phyloP scores from a whole-genome alignment of 2,797 vertebrate species.

The Spheniscus humboldti region DNA sequence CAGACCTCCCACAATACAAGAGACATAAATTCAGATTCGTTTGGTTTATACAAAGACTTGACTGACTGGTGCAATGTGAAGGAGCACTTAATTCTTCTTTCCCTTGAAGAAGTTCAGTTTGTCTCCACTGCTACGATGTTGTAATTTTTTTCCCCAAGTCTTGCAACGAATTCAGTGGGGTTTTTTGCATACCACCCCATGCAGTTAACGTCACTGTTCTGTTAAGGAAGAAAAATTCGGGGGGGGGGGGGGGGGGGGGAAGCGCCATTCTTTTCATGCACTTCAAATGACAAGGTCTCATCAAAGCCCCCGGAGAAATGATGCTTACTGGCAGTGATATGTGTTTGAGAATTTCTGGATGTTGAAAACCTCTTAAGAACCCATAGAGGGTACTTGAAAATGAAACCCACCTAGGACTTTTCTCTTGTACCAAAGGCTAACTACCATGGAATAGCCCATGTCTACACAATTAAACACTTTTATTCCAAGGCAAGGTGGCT shows the following conservation, averaged over 20 bases:
- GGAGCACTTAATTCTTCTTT: not conserved
- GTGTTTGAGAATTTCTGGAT: not conserved
- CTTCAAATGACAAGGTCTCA: not conserved
- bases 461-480: not conserved
- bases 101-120: not conserved
- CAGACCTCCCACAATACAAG: not conserved
- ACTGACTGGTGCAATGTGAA: not conserved
- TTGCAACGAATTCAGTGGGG: not conserved
- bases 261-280: not conserved
- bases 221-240: not conserved
- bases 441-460: not conserved
- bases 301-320: not conserved
- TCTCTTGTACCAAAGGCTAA: not conserved
- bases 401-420: not conserved
- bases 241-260: too few relatives aligned
- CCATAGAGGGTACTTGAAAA: not conserved
- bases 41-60: not conserved
- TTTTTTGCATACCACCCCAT: not conserved
- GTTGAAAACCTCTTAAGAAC: not conserved
- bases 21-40: not conserved
- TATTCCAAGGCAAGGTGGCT: not conserved
- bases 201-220: not conserved
- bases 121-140: not conserved
- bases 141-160: not conserved
- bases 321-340: not conserved